Conservation (phyloP, 2,113 vertebrate genomes). For the Tupaia chinensis region DNA sequence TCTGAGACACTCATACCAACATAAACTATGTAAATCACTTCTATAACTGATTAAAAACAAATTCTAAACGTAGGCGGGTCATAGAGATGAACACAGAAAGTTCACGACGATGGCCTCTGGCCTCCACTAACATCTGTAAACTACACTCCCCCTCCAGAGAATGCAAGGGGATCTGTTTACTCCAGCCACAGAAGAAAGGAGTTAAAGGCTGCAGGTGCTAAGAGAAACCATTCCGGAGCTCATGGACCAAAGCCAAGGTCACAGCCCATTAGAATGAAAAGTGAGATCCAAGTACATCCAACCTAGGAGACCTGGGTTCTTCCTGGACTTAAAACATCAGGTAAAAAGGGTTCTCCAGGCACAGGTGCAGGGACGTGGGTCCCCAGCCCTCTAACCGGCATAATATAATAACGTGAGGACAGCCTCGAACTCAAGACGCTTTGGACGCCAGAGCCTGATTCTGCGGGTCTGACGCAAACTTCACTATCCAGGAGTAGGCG, state of each 20-base stretch:
- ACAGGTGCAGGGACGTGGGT: background rate
- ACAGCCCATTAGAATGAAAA: slow-evolving; percentile 10
- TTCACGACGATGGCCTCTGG: background rate
- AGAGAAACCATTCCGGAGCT: background rate
- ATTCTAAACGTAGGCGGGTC: background rate
- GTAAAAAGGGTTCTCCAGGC: background rate
- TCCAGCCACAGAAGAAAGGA: background rate
- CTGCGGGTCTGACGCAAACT: too few species aligned
- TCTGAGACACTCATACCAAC: background rate
- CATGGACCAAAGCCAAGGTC: background rate
- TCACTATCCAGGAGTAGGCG: background rate
- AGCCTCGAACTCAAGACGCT: background rate
- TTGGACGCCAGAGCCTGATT: accelerated
- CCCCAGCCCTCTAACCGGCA: background rate
- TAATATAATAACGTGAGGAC: background rate
- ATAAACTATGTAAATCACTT: background rate
- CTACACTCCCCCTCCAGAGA: background rate
- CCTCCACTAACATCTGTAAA: slow-evolving; percentile 7
- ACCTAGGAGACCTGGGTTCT: background rate
- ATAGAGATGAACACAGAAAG: background rate
- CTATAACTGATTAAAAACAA: background rate
- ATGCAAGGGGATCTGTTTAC: background rate
- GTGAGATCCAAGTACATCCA: background rate
- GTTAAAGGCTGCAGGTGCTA: slow-evolving; percentile 40
- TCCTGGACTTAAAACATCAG: background rate